These are phyloP conservation scores for Melanotaenia boesemani DNA, from an alignment of 2,797 vertebrate species.

Conservation along the genomic window DNA sequence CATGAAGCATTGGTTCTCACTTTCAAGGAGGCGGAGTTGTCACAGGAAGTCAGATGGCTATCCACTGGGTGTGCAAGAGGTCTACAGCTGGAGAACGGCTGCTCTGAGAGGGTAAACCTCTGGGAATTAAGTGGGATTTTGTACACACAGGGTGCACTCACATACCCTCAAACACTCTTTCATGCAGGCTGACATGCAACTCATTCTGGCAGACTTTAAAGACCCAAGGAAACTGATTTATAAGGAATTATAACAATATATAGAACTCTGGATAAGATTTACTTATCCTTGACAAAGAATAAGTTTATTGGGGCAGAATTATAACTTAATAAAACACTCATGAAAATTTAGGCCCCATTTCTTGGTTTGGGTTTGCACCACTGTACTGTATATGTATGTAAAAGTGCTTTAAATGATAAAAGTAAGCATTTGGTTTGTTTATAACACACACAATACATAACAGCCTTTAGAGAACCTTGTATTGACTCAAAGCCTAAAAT, in stretches of 20 bases:
- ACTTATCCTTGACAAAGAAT: background rate
- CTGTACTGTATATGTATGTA: background rate
- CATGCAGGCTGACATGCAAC: slow-evolving; percentile 43
- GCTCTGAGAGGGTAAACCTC: slow-evolving; percentile 70
- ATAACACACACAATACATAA: too few relatives aligned
- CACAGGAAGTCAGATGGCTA: slow-evolving; percentile 70
- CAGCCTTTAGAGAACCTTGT: too few relatives aligned
- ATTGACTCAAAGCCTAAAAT: background rate
- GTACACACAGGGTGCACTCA: slow-evolving; percentile 47
- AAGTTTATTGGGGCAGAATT: background rate
- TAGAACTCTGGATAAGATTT: background rate
- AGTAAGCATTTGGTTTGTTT: too few relatives aligned
- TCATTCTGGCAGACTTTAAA: slow-evolving; percentile 16
- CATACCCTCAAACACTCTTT: slow-evolving; percentile 37
- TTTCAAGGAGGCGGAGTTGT: slow-evolving; percentile 73
- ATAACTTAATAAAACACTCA: background rate
- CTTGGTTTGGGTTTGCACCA: background rate
- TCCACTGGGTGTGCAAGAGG: slow-evolving; percentile 66
- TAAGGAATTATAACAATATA: background rate
- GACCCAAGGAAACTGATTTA: slow-evolving; percentile 68
- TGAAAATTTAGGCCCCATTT: background rate
- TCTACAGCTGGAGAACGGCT: slow-evolving; percentile 76
- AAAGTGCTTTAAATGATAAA: background rate
- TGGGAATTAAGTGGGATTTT: slow-evolving; percentile 68
- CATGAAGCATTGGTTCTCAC: slow-evolving; percentile 59